Percentiles rank a stretch among this genome's conserved stretches.
Evolutionary conservation across 2,888 invertebrate species (phyloP).

Genomic region (Dendrolimus pini): DNA sequence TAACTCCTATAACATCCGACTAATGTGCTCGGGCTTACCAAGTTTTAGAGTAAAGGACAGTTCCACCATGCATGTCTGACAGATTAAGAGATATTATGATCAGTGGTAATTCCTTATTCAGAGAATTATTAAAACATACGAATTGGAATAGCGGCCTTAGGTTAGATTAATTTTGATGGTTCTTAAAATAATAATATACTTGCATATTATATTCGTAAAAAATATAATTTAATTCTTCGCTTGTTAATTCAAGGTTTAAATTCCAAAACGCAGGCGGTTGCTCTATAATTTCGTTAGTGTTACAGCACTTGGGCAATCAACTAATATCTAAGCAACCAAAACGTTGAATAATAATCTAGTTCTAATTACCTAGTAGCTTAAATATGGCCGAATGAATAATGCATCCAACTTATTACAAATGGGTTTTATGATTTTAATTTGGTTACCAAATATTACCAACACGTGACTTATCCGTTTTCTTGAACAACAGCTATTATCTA

Average conservation of each 20-base stretch:
- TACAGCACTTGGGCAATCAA: not conserved
- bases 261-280: not conserved
- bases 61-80: too few species aligned
- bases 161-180: too few species aligned
- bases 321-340: not conserved
- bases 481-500: too few species aligned
- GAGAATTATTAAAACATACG: too few species aligned
- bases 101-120: too few species aligned
- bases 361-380: not conserved
- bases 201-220: not conserved
- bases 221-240: not conserved
- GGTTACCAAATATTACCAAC: not conserved
- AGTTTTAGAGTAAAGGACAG: too few species aligned
- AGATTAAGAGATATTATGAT: too few species aligned
- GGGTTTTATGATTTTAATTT: not conserved
- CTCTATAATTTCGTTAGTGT: not conserved
- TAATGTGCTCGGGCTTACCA: too few species aligned
- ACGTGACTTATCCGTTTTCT: too few species aligned
- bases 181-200: too few species aligned
- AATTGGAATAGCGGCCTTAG: too few species aligned
- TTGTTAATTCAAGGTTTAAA: not conserved
- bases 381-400: not conserved
- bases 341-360: not conserved
- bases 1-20: too few species aligned
- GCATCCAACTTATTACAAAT: not conserved